Percentiles rank a stretch among this genome's conserved stretches.
Conservation (phyloP, 2,113 vertebrate genomes). For the Saguinus midas region DNA sequence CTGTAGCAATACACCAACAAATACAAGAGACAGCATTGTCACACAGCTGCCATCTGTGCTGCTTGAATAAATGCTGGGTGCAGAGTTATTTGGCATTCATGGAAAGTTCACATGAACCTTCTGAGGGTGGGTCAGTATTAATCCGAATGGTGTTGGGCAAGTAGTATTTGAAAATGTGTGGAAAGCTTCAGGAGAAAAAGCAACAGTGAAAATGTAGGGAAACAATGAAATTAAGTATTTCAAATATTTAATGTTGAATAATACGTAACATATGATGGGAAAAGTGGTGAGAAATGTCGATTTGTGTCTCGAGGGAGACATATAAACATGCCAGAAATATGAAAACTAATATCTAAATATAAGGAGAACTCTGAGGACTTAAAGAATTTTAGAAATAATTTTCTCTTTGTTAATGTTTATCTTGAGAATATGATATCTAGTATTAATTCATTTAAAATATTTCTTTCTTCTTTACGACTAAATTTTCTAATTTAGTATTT, state of each 20-base stretch:
- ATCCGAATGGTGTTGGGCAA: neutral
- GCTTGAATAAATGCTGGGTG: neutral
- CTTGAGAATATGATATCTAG: neutral
- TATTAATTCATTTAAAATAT: neutral
- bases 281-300: neutral
- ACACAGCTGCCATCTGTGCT: neutral
- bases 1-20: neutral
- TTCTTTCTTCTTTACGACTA: neutral
- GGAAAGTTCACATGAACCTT: neutral
- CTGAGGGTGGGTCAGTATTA: neutral
- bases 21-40: neutral
- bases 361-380: neutral
- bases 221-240: neutral
- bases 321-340: neutral
- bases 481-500: neutral
- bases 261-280: no score
- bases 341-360: neutral
- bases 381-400: neutral
- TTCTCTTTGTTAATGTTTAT: neutral
- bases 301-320: neutral
- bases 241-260: neutral
- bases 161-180: neutral
- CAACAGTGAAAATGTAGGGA: neutral
- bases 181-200: neutral
- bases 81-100: neutral